Evolutionary conservation across 2,797 vertebrate genomes (phyloP).

Genomic region (Odontamblyopus rebecca): DNA sequence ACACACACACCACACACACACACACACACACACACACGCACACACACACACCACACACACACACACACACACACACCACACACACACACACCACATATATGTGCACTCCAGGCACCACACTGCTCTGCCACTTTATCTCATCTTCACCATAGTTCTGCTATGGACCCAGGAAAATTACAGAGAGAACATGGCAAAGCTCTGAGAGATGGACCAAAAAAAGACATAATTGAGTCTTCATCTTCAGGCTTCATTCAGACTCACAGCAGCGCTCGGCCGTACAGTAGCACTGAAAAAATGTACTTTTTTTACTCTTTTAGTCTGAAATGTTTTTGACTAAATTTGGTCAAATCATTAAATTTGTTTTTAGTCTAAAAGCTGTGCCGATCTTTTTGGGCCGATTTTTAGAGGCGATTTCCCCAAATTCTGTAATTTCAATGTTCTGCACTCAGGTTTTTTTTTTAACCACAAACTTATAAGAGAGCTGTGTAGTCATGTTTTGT

Average conservation of each 20-base stretch:
- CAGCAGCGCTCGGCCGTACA: constrained; percentile 34
- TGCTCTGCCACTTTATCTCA: constrained; percentile 55
- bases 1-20: constrained; percentile 10
- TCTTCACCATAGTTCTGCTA: constrained; percentile 47
- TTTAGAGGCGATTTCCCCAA: no score
- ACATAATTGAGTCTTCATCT: constrained; percentile 31
- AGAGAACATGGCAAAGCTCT: constrained; percentile 42
- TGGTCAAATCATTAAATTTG: no score
- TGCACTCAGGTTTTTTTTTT: no score
- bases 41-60: constrained; percentile 35
- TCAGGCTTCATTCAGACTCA: constrained; percentile 25
- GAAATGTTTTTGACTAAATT: no score
- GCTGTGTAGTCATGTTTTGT: no score
- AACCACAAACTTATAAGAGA: no score
- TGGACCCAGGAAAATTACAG: constrained; percentile 50
- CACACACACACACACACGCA: constrained; percentile 32
- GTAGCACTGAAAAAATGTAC: no score
- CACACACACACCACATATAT: constrained; percentile 22
- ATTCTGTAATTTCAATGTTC: no score
- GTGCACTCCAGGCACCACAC: constrained; percentile 45
- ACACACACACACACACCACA: no score
- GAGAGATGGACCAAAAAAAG: constrained; percentile 28
- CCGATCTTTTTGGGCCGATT: no score
- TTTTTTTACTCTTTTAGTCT: no score
- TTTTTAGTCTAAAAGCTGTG: no score